Conservation (phyloP, 2,888 invertebrate species). For the Habroteleia sp. region DNA sequence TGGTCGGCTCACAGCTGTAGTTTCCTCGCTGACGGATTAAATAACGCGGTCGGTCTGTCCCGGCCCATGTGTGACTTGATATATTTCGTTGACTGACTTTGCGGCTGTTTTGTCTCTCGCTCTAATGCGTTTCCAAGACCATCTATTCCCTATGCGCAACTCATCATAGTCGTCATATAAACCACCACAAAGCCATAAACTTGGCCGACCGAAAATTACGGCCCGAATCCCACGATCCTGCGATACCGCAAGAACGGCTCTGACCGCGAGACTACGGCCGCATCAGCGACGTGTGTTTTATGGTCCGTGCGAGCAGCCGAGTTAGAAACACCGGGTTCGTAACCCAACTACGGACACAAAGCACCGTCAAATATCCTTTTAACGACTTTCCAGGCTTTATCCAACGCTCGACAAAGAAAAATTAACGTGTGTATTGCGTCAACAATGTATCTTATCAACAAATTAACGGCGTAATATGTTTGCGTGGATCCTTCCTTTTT, state of each 20-base stretch:
- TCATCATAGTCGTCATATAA: constrained; percentile 63
- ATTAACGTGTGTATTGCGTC: constrained; percentile 36
- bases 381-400: constrained; percentile 45
- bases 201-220: constrained; percentile 74
- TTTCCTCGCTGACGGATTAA: constrained; percentile 42
- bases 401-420: constrained; percentile 35
- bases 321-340: constrained; percentile 28
- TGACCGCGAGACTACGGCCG: constrained; percentile 38
- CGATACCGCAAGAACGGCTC: constrained; percentile 68
- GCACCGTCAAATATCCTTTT: constrained; percentile 52
- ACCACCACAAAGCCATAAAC: constrained; percentile 70
- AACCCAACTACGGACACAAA: constrained; percentile 48
- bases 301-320: constrained; percentile 58
- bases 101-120: constrained; percentile 56
- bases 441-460: constrained; percentile 34
- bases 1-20: constrained; percentile 33
- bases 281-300: constrained; percentile 63
- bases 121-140: constrained; percentile 45
- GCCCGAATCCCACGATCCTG: constrained; percentile 50
- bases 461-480: no score
- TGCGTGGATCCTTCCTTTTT: no score
- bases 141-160: constrained; percentile 46
- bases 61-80: constrained; percentile 52
- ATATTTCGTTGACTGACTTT: constrained; percentile 63
- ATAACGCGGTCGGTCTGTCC: constrained; percentile 40